phyloP scores from a whole-genome alignment of 2,113 vertebrate genomes.

The Ahaetulla prasina region DNA sequence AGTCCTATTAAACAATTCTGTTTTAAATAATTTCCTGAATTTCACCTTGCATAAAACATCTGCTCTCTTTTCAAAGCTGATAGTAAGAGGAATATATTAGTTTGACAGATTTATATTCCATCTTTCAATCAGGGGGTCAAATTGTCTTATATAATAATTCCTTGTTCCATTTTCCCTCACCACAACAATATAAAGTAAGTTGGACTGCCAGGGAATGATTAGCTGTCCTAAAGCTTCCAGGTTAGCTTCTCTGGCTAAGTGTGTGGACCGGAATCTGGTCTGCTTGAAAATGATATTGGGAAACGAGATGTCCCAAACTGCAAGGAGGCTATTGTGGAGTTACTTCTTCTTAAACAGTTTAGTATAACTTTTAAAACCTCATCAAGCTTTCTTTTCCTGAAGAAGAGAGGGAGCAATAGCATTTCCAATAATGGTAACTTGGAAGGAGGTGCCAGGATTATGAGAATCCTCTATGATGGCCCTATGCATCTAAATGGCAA shows the following conservation, averaged over 20 bases:
- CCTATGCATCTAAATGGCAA: neutral
- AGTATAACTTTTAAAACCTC: neutral
- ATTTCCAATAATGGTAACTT: neutral
- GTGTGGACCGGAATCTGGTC: neutral
- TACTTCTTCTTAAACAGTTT: neutral
- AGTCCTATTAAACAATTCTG: neutral
- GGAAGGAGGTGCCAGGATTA: neutral
- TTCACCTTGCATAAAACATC: neutral
- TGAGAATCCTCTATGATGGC: neutral
- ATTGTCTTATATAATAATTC: neutral
- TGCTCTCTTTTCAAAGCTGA: neutral
- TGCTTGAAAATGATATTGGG: neutral
- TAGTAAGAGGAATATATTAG: neutral
- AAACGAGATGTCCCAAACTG: neutral
- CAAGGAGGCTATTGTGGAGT: neutral
- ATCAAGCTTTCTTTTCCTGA: neutral
- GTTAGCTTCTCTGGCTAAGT: neutral
- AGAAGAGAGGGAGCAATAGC: neutral
- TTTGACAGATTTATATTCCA: neutral
- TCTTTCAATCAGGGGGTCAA: neutral
- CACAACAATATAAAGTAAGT: neutral
- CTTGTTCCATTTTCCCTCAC: neutral
- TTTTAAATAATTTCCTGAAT: neutral
- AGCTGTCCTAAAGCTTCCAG: neutral
- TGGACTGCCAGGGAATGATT: neutral